Evolutionary conservation across 2,113 vertebrate genomes (phyloP), one percentile per base, ranked within the genome.

Genomic region (Atlantisia rogersi): DNA sequence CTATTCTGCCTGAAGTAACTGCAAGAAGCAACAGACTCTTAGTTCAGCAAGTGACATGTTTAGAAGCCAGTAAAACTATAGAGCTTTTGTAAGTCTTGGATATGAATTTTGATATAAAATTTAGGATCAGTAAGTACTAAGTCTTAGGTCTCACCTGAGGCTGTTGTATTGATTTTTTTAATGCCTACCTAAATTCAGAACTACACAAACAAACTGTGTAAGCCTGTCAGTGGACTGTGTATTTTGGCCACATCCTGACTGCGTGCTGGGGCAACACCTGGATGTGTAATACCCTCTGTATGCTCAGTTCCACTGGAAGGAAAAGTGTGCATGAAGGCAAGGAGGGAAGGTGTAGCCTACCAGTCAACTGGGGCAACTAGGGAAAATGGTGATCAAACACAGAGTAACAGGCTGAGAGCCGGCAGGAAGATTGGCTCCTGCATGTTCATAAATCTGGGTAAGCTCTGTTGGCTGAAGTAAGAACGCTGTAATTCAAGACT

Each of bases 21-120:
- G 29, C n/a, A 65, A 93, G 63, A 32, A 94, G 67, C 22, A 69
- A 63, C 29, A 82, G 39, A 69, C 48, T 71, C 32, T 60, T 60
- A 31, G 24, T 53, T 73, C 53, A 94, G 44, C 31, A 58, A 53
- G 69, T 44, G 12, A 60, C 20, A 22, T 4, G 11, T 20, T 63
- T 55, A 35, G 60, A 88, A 95, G 50, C 31, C 79, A 88, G n/a
- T 69, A 74, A 73, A 95, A 40, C n/a, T 26, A 50, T 15, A 50
- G 19, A 63, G 37, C 21, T 92, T 86, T 83, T 79, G 1, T 46
- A 59, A 50, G 17, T n/a, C 50, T 88, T 63, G 50, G 24, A 65
- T 46, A 59, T 19, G 5, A 67, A 70, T 70, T 86, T 50, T 24
- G 9, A 46, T 26, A 55, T 10, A 79, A 76, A 62, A 58, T 16